Base-by-base conservation (phyloP, 2,888 invertebrate genomes). In the Timandra comae region DNA sequence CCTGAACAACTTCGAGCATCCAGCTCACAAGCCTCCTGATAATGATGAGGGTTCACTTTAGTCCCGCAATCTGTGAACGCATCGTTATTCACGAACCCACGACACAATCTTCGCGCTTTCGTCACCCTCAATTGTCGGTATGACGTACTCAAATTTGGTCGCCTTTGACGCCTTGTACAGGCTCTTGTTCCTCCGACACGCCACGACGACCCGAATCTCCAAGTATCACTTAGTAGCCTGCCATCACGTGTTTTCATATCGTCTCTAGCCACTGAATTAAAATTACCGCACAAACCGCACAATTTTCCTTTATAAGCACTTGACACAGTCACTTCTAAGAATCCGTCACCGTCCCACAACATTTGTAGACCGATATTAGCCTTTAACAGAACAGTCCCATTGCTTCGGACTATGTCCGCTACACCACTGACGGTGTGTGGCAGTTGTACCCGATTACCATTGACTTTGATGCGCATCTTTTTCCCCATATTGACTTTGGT, bases 251-350 rank as follows among this genome's bases (percentile, higher is more conserved):
- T 90, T 46, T 85, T 90, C 62, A 96, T 89, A 79, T 97, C 98
- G 70, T 97, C 98, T 47, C 93, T 89, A 2, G 92, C 90, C 42
- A 93, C 87, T 27, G 92, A 92, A 75, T 98, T 98, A 77, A 94
- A 98, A 69, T 98, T 98, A 1, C 98, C 98, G 64, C 98, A 98
- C 9, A 98, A 82, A 7, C 98, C 98, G 64, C 97, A 97, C 36
- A 97, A 72, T 55, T 90, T 90, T 35, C 88, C 89, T 69, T 91
- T 94, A 79, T 90, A 95, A 32, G 78, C 86, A 38, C 88, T 90
- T 7, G 90, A 88, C 57, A 91, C 90, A 3, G 95, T 93, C 7
- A 96, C 94, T 81, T 98, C 97, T 38, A 97, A 85, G 63, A 96
- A 97, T 54, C 96, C 96, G 52, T 93, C 93, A 1, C 97, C 97